Base-by-base conservation (phyloP, 2,113 vertebrate species). In the Aythya baeri region DNA sequence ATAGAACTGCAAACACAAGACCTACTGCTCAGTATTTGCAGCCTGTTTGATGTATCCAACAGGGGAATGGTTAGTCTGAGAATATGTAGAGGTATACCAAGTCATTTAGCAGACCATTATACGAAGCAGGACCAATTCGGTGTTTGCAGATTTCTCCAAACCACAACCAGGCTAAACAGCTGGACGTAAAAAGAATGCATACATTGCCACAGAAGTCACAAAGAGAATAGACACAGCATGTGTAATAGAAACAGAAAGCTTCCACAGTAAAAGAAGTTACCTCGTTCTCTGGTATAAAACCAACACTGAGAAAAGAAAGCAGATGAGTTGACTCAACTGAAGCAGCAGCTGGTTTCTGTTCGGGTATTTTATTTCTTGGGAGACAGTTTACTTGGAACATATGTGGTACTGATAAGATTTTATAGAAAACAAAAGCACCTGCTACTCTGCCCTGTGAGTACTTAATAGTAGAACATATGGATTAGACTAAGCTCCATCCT, bases 131-230 rank as follows among this genome's bases (percentile, higher is more conserved):
- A 55, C 46, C 34, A 0, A 68, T 7, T 62, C 0, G 0, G 58
- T 86, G 57, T 78, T 79, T 88, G 75, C 5, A 82, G 75, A 62
- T 75, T 78, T 75, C 83, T 89, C 86, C 96, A 94, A 88, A 84
- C 20, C 83, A 92, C 80, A 73, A n/a, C n/a, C 38, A 90, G 65
- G 61, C 13, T 83, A 43, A 93, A 78, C 61, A 73, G 80, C 70
- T 88, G 82, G 72, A 72, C 29, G 13, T 68, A 57, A 88, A 72
- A 59, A 76, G 62, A 88, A 44, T 7, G 26, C 70, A 91, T 29
- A 66, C 7, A 57, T 32, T 90, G 80, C 80, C 86, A 70, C 34
- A 75, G 70, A 34, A 87, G 12, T 68, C 58, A 92, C 0, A 0
- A 50, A 52, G 61, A 81, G 50, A 52, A 84, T 5, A 46, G 0